phyloP scores from a whole-genome alignment of 1,140 invertebrate species.

The Paralvinella palmiformis region DNA sequence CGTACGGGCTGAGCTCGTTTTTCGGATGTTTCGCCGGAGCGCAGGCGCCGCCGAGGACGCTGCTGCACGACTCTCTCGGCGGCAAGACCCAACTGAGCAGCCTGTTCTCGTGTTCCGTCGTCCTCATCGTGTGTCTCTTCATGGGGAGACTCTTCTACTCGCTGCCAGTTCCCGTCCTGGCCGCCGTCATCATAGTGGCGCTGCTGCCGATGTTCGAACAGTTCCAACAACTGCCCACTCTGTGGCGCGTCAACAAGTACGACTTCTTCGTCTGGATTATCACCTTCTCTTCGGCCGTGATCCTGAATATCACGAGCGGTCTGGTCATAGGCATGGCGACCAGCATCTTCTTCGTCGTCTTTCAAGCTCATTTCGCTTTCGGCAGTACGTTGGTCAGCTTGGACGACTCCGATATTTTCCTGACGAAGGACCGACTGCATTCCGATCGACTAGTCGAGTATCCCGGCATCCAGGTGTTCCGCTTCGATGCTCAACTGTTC shows the following conservation, averaged over 20 bases:
- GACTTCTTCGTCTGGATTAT: conserved; percentile 47
- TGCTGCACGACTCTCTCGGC: conserved; percentile 30
- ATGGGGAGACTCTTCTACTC: conserved; percentile 46
- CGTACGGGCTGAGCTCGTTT: conserved; percentile 29
- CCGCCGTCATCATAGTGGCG: conserved; percentile 43
- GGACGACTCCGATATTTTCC: not conserved
- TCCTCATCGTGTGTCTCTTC: conserved; percentile 52
- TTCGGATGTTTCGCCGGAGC: conserved; percentile 31
- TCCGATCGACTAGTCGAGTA: not conserved
- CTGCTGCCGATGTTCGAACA: conserved; percentile 40
- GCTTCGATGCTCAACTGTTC: not conserved
- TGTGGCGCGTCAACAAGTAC: conserved; percentile 42
- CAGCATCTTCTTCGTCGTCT: conserved; percentile 40
- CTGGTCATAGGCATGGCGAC: conserved; percentile 39
- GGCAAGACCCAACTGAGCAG: conserved; percentile 31
- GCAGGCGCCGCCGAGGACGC: conserved; percentile 29
- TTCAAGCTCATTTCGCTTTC: conserved; percentile 32
- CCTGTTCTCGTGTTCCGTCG: conserved; percentile 44
- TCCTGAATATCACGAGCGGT: conserved; percentile 42
- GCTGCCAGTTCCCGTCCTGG: conserved; percentile 48
- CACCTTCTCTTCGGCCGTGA: conserved; percentile 38
- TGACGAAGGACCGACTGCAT: not conserved
- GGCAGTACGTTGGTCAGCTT: not conserved
- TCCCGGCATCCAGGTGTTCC: conserved; percentile 3
- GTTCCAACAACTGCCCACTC: conserved; percentile 34